Evolutionary conservation across 2,797 vertebrate genomes (phyloP).

Genomic region (Takifugu ocellatus): DNA sequence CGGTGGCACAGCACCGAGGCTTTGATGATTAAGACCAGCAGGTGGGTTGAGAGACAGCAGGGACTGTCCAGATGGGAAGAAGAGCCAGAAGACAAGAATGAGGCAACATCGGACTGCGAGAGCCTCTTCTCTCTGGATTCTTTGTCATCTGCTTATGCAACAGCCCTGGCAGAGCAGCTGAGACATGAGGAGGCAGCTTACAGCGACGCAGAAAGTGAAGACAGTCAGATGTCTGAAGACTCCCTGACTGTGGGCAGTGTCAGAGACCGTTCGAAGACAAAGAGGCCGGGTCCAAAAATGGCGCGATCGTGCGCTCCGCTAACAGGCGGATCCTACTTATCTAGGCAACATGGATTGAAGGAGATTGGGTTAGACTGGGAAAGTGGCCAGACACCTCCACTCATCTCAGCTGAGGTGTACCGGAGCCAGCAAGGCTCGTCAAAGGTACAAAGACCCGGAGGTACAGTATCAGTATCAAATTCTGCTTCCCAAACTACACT

Average conservation of each 20-base stretch:
- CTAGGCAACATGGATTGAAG: conserved; percentile 61
- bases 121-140: conserved; percentile 92
- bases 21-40: conserved; percentile 62
- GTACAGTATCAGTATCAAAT: conserved; percentile 21
- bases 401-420: conserved; percentile 77
- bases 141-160: conserved; percentile 82
- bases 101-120: conserved; percentile 82
- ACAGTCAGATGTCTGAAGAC: conserved; percentile 91
- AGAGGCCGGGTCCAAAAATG: conserved; percentile 39
- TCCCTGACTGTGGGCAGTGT: conserved; percentile 72
- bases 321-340: conserved; percentile 27
- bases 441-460: conserved; percentile 34
- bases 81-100: conserved; percentile 62
- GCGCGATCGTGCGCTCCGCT: conserved; percentile 43
- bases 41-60: conserved; percentile 64
- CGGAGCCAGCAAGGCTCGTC: conserved; percentile 70
- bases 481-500: conserved; percentile 11
- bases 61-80: conserved; percentile 63
- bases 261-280: conserved; percentile 35
- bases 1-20: conserved; percentile 78
- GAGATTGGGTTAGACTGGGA: conserved; percentile 62
- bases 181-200: conserved; percentile 70
- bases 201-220: conserved; percentile 84
- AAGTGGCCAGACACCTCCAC: conserved; percentile 54
- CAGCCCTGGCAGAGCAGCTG: conserved; percentile 71